These are phyloP conservation scores for Nephrotoma flavescens DNA, from an alignment of 2,888 invertebrate species.

Conservation along the genomic window DNA sequence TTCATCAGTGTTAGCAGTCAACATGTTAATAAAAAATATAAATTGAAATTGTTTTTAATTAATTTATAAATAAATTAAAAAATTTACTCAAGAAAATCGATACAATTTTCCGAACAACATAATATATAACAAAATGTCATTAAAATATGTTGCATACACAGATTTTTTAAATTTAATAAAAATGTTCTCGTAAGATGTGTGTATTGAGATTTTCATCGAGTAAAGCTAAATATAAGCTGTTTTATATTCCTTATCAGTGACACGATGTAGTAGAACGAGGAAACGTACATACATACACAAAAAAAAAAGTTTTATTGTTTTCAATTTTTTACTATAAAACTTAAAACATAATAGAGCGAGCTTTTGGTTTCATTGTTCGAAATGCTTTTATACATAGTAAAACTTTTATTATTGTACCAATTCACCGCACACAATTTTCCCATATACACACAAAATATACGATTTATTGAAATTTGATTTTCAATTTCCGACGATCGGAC, in stretches of 20 bases:
- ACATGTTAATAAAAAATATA: neutral
- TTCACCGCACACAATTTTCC: neutral
- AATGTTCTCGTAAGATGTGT: neutral
- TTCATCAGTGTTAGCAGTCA: no score
- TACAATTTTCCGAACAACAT: neutral
- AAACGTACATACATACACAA: neutral
- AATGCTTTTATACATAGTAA: neutral
- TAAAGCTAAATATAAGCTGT: neutral
- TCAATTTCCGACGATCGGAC: neutral
- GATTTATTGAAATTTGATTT: neutral
- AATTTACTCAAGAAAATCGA: neutral
- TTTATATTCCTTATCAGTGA: neutral
- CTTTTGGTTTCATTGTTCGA: neutral
- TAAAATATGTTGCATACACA: neutral
- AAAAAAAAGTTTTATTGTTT: neutral
- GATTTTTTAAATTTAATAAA: neutral
- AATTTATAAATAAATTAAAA: neutral
- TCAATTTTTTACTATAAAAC: neutral
- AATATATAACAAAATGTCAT: neutral
- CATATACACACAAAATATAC: neutral
- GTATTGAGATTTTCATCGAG: neutral
- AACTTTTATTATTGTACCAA: neutral
- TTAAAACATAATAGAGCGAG: neutral
- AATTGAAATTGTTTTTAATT: neutral
- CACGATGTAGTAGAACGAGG: neutral